These are phyloP conservation scores for Mirounga angustirostris DNA, from an alignment of 2,113 vertebrate genomes.

Conservation along the genomic window DNA sequence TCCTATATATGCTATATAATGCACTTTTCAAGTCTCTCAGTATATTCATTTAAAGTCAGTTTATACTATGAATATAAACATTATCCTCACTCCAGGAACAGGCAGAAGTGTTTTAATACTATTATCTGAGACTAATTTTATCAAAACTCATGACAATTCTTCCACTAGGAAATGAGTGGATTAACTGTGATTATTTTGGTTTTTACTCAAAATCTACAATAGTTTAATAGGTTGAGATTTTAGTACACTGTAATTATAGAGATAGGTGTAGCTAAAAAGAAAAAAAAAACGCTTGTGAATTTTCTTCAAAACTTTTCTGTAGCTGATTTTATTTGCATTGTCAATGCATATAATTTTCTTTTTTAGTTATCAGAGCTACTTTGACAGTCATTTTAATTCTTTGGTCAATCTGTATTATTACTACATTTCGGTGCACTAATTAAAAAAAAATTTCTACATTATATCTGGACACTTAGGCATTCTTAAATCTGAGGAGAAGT, in stretches of 20 bases:
- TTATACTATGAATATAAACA: slow-evolving; percentile 40
- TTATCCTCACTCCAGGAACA: neutral
- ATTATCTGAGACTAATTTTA: slow-evolving; percentile 25
- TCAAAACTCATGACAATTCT: neutral
- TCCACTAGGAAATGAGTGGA: neutral
- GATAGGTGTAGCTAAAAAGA: neutral
- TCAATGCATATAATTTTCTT: neutral
- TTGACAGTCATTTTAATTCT: slow-evolving; percentile 21
- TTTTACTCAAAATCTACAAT: neutral
- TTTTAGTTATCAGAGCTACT: neutral
- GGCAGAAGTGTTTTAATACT: neutral
- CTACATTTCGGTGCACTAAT: neutral
- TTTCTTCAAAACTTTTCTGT: slow-evolving; percentile 11
- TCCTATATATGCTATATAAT: neutral
- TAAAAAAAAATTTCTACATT: slow-evolving; percentile 35
- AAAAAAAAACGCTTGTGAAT: neutral
- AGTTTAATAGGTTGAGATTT: slow-evolving; percentile 37
- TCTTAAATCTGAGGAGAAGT: slow-evolving; percentile 8
- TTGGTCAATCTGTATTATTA: neutral
- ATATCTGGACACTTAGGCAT: neutral
- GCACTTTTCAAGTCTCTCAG: neutral
- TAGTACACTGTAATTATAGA: neutral
- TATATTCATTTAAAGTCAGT: neutral
- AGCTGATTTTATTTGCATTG: slow-evolving; percentile 55
- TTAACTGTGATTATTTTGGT: slow-evolving; percentile 32